A percentile compares a stretch with the other conserved stretches of the same genome.
Evolutionary conservation across 1,140 invertebrate species (phyloP).

Genomic region (Sycobia sp.): DNA sequence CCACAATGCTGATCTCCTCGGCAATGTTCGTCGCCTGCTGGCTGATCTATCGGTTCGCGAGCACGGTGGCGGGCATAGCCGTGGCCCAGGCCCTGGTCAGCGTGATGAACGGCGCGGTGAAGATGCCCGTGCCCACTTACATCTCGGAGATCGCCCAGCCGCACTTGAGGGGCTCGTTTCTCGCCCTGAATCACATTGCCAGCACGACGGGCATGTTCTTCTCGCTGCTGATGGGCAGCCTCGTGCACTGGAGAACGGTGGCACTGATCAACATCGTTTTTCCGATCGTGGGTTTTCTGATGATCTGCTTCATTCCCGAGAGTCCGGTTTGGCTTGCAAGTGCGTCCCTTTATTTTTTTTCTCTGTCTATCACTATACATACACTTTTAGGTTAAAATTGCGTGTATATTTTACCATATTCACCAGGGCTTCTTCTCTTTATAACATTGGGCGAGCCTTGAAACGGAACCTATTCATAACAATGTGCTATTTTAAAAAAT

Average conservation of each 20-base stretch:
- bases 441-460: too few relatives aligned
- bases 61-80: slow-evolving; percentile 67
- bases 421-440: too few relatives aligned
- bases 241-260: slow-evolving; percentile 72
- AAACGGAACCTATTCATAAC: too few relatives aligned
- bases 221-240: slow-evolving; percentile 71
- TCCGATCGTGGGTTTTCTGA: slow-evolving; percentile 68
- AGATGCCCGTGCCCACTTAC: slow-evolving; percentile 80
- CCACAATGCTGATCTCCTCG: slow-evolving; percentile 74
- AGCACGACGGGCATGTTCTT: slow-evolving; percentile 75
- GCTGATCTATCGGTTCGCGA: slow-evolving; percentile 71
- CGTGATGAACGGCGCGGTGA: slow-evolving; percentile 73
- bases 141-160: slow-evolving; percentile 80
- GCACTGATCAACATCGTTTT: slow-evolving; percentile 70
- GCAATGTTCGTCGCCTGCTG: slow-evolving; percentile 74
- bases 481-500: too few relatives aligned
- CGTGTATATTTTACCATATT: too few relatives aligned
- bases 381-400: too few relatives aligned
- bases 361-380: too few relatives aligned
- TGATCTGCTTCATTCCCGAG: slow-evolving; percentile 74
- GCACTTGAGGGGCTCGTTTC: slow-evolving; percentile 73
- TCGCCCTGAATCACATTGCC: slow-evolving; percentile 72
- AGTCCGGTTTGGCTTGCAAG: slow-evolving; percentile 76
- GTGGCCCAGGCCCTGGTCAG: slow-evolving; percentile 70
- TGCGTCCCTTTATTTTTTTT: slow-evolving; percentile 38